Evolutionary conservation across 2,113 vertebrate genomes (phyloP).

Genomic region (Leucoraja erinaceus): DNA sequence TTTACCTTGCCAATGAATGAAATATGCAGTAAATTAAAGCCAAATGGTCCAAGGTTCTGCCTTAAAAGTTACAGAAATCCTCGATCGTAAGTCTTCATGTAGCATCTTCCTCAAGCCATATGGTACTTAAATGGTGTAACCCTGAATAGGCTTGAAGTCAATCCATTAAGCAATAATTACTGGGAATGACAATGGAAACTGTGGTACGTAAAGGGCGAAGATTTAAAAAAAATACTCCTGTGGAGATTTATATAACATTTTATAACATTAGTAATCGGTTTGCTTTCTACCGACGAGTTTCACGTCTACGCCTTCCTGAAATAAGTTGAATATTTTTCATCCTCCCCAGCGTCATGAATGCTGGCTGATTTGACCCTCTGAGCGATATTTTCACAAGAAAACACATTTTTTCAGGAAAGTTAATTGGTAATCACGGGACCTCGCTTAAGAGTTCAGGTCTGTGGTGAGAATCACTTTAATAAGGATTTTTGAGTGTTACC

Average conservation of each 20-base stretch:
- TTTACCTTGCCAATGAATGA: constrained; percentile 16
- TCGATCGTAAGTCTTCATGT: background rate
- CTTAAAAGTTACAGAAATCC: constrained; percentile 24
- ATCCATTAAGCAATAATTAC: constrained; percentile 29
- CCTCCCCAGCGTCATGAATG: background rate
- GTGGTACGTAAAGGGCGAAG: background rate
- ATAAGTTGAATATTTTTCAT: background rate
- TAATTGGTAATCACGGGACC: background rate
- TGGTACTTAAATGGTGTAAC: background rate
- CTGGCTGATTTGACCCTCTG: constrained; percentile 20
- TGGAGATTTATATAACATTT: constrained; percentile 20
- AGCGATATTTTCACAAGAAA: background rate
- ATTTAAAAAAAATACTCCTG: background rate
- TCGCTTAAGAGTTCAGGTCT: background rate
- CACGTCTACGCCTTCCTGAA: constrained; percentile 8
- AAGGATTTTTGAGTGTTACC: background rate
- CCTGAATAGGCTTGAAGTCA: constrained; percentile 29
- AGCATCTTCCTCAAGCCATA: constrained; percentile 16
- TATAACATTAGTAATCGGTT: constrained; percentile 19
- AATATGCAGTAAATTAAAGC: constrained; percentile 29
- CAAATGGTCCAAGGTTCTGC: constrained; percentile 33
- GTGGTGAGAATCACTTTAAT: background rate
- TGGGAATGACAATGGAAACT: background rate
- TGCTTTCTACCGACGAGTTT: constrained; percentile 7
- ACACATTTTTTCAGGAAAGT: background rate